Base-by-base conservation (phyloP, 2,888 invertebrate genomes). In the Odontothrips loti region DNA sequence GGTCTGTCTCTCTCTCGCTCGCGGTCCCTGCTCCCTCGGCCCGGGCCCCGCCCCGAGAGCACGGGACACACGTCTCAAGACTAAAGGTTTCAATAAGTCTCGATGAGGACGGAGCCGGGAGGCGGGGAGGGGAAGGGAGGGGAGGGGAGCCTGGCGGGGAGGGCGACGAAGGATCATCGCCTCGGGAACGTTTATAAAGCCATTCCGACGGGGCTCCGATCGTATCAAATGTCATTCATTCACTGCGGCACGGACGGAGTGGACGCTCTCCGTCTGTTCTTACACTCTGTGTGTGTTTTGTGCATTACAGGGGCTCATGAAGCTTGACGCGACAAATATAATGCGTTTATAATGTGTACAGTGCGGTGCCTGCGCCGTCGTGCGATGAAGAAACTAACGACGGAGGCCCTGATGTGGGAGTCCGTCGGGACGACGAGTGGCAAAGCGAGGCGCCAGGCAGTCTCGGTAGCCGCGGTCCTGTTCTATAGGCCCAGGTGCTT, bases 41-140 rank as follows among this genome's bases (percentile, higher is more conserved):
- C 10, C 6, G 34, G 20, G 58, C 0, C 58, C 15, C 58, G 58
- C 58, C 58, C 58, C 58, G 17, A 43, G 34, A 43, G 34, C 34
- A 43, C 34, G 34, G 34, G 34, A 43, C 34, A 43, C 34, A 43
- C 34, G 34, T 43, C 34, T 43, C 34, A 6, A 15, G 58, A 20
- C 58, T 58, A 15, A 58, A 58, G 58, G 58, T 58, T 58, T 58
- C 58, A 58, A 58, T 58, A 58, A 58, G 58, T 58, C 58, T 58
- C 58, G 58, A 58, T 58, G 58, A 58, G 58, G 17, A 9, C 20
- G 58, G 20, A 11, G 10, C 58, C 58, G 15, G 0, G 58, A 11
- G 20, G 20, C 58, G 34, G 34, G 34, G 34, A 43, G 34, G n/a
- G n/a, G n/a, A n/a, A n/a, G n/a, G n/a, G n/a, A n/a, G n/a, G n/a